Percentiles rank a stretch among this genome's conserved stretches.
Evolutionary conservation across 2,888 invertebrate genomes (phyloP).

Genomic region (Ochropleura plecta): DNA sequence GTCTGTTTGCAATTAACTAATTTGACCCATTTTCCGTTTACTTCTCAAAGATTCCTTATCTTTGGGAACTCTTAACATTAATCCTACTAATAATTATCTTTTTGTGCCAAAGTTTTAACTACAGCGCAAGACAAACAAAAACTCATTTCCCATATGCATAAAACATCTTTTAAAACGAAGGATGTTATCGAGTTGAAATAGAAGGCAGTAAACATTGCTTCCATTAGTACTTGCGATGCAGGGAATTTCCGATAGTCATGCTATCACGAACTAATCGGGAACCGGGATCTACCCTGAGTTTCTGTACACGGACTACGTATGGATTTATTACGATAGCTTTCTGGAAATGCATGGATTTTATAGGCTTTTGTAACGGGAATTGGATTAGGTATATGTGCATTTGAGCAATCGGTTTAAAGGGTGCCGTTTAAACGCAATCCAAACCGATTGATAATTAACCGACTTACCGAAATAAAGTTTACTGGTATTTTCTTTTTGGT

Average conservation of each 20-base stretch:
- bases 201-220: conserved; percentile 63
- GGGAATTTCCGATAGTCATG: conserved; percentile 79
- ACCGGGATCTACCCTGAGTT: conserved; percentile 74
- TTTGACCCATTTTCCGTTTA: conserved; percentile 20
- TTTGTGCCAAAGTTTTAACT: conserved; percentile 7
- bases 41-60: conserved; percentile 14
- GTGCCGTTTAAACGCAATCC: too few species aligned
- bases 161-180: conserved; percentile 26
- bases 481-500: not conserved
- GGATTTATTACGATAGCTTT: conserved; percentile 55
- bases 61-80: conserved; percentile 12
- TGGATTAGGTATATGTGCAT: conserved; percentile 31
- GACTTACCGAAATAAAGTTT: not conserved
- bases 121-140: conserved; percentile 2
- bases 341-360: conserved; percentile 52
- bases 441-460: too few species aligned
- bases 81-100: conserved; percentile 1
- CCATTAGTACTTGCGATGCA: conserved; percentile 54
- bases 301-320: conserved; percentile 47
- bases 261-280: conserved; percentile 74
- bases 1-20: conserved; percentile 3
- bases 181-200: conserved; percentile 59
- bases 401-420: conserved; percentile 9
- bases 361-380: conserved; percentile 53
- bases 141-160: conserved; percentile 14